Conservation (phyloP, 2,797 vertebrate species). For the Saguinus oedipus region DNA sequence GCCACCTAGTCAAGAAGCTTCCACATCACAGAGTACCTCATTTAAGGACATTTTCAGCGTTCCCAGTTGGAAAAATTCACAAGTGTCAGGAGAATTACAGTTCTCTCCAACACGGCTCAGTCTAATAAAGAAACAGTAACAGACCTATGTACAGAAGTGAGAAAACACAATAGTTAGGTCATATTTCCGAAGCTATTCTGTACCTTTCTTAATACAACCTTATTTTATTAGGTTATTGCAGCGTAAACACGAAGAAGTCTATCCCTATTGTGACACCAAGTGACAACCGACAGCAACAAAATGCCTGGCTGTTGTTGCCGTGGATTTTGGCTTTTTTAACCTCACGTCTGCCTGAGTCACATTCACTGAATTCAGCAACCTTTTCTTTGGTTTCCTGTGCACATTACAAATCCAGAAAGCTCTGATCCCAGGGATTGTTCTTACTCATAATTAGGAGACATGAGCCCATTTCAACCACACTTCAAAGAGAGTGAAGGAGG, state of each 20-base stretch:
- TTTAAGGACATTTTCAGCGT: not conserved
- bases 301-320: not conserved
- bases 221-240: not conserved
- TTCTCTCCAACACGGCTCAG: not conserved
- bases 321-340: not conserved
- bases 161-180: not conserved
- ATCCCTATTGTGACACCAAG: conserved; percentile 54
- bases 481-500: not conserved
- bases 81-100: not conserved
- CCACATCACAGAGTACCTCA: not conserved
- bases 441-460: not conserved
- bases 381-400: not conserved
- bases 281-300: conserved; percentile 38
- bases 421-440: not conserved
- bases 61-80: conserved; percentile 60
- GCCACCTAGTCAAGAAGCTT: not conserved
- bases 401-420: not conserved
- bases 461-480: not conserved
- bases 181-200: conserved; percentile 12
- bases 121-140: conserved; percentile 26
- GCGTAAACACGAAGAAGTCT: conserved; percentile 31
- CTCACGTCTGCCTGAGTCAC: not conserved
- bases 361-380: not conserved
- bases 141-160: not conserved
- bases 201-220: conserved; percentile 68